Evolutionary conservation across 2,888 invertebrate species (phyloP), one percentile per base, ranked within the genome.

Genomic region (Onthophagus sagittarius): DNA sequence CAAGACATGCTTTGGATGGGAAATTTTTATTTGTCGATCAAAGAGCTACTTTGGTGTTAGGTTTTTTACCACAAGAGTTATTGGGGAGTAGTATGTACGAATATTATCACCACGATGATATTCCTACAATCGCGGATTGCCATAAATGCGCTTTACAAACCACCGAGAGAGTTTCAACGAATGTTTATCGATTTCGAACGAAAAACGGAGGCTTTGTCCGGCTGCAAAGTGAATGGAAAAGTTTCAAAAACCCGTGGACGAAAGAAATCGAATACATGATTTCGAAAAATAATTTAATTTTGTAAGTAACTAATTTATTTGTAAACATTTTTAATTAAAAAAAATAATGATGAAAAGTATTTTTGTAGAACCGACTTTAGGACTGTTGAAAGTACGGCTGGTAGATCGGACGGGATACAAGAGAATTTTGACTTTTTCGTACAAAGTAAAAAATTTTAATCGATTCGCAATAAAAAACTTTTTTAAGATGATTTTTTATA

Each of bases 191-290:
- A 77, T 95, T 96, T 86, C 89, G 94, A 74, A 90, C 91, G 64
- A 95, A 95, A 85, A 92, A 93, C 80, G 93, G 93, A 71, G 87
- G 89, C 2, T 93, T 90, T 80, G 89, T 92, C 3, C 89, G 90
- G 71, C 85, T 97, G 13, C 92, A 93, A 81, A 96, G 95, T 75
- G 93, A 93, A 81, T 95, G 95, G 92, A 95, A 93, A 79, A 92
- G 94, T 0, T 97, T 98, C 84, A 91, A 91, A 80, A 97, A 97
- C 86, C 98, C 98, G 0, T 97, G 97, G 97, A 97, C 97, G 0
- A 96, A 96, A 85, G 97, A 97, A 82, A 92, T 96, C 76, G 97
- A 98, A 82, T 95, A 93, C 82, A 88, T 97, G 77, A 93, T 96
- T 77, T 93, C 96, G 0, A 95, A 94, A 84, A 96, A 97, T 86